Evolutionary conservation across 2,888 invertebrate genomes (phyloP).

Genomic region (Melanchra persicariae): DNA sequence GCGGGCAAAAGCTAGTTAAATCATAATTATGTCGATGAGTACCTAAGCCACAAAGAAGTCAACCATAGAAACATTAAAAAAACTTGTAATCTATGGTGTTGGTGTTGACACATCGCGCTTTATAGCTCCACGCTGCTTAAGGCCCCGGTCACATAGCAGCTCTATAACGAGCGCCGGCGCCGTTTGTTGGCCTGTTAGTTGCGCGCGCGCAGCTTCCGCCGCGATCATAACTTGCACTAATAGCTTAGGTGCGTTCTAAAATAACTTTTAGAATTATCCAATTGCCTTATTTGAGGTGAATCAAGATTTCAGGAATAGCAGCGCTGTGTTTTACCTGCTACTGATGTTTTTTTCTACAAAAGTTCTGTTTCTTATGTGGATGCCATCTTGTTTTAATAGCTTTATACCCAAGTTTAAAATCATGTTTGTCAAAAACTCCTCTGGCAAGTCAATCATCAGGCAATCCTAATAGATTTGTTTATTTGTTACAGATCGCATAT

Average conservation of each 20-base stretch:
- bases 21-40: neutral
- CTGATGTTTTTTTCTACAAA: neutral
- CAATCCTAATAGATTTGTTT: constrained; percentile 49
- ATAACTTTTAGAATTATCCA: constrained; percentile 25
- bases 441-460: neutral
- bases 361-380: too few species aligned
- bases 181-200: constrained; percentile 58
- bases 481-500: constrained; percentile 89
- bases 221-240: constrained; percentile 58
- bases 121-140: constrained; percentile 51
- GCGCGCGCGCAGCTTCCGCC: constrained; percentile 65
- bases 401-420: neutral
- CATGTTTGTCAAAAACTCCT: too few species aligned
- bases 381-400: neutral
- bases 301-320: too few species aligned
- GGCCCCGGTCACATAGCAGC: constrained; percentile 68
- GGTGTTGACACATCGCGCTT: constrained; percentile 9
- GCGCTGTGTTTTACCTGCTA: too few species aligned
- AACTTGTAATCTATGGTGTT: neutral
- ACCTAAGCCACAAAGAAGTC: constrained; percentile 16
- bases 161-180: constrained; percentile 68
- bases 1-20: too few species aligned
- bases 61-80: too few species aligned
- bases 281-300: constrained; percentile 10
- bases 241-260: constrained; percentile 50